Evolutionary conservation across 2,113 vertebrate genomes (phyloP), one percentile per base, ranked within the genome.

Genomic region (Oenanthe melanoleuca): DNA sequence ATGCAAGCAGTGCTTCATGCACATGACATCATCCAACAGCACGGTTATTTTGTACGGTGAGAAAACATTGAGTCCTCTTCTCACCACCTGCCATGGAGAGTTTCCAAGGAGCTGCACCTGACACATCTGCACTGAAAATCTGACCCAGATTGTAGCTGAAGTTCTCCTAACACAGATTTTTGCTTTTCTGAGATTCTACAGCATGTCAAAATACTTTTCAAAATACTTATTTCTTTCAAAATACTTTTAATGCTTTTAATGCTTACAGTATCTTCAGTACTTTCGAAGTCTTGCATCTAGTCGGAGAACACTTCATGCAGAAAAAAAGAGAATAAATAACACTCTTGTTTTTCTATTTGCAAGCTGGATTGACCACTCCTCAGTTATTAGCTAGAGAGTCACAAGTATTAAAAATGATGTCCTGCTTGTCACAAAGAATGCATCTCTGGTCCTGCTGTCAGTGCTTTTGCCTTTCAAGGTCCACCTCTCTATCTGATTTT

Each of bases 11-110:
- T 40, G 63, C 79, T 75, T 89, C 77, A 31, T 52, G 88, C 80
- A 73, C 59, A 55, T 89, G 77, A 85, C 87, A 93, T 92, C 90
- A 67, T 53, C 33, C 9, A 66, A 86, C 33, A 86, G 72, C 92
- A 40, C 28, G 2, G 59, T 61, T 75, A 56, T 70, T 95, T 88
- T 81, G 65, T 50, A 75, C 1, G 8, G 73, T 87, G 92, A 83
- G 80, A 91, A 93, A 96, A 95, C 82, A 89, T 42, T 80, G 70
- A 83, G 67, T 79, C 88, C 90, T 96, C 87, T 83, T 86, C 82
- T 94, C 80, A 78, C 80, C 13, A 74, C 83, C 82, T 80, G 65
- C 24, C 71, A 24, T 53, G 95, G 91, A 89, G 65, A 10, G 21
- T 42, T 92, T 96, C 95, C 95, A 95, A 66, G 70, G 85, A 93